Base-by-base conservation (phyloP, 1,140 invertebrate species). In the Megalonaias nervosa region DNA sequence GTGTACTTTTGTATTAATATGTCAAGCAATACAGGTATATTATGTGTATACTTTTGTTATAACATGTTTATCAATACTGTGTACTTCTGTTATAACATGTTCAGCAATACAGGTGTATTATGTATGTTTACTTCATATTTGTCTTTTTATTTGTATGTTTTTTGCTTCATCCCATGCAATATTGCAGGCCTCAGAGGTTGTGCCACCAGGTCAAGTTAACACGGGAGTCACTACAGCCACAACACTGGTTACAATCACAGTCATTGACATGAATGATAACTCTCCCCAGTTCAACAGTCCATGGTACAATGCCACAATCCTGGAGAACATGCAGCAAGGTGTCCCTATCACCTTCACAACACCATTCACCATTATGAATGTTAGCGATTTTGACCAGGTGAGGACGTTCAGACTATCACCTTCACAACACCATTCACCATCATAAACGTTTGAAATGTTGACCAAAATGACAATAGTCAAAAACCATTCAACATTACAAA, bases 191-290 rank as follows among this genome's bases (percentile, higher is more conserved):
- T 55, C 6, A 12, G 21, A 62, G 60, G 9, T 23, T 62, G 58
- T 69, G 26, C 56, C 6, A 56, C 16, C 23, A 48, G 26, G 21
- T 81, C 19, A 79, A 82, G 9, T 74, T 81, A 70, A 68, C 78
- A 19, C 79, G 81, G 1, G 81, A 84, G 38, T 93, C 26, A 95
- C 95, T 1, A 94, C 93, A 70, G 94, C 95, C 1, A 94, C 93
- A 13, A 98, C 97, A 0, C 96, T 98, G 91, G 95, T 98, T 0
- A 98, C 97, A 1, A 94, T 99, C 57, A 96, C 98, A 74, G 92
- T 99, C 14, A 95, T 94, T n/a, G 97, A 99, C 91, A 94, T 98
- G 1, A 98, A 99, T 89, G 97, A 99, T 91, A 97, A 98, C 91
- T 94, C 93, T 4, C 97, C 97, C 13, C 94, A 92, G 60, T 99